Percentiles rank a stretch among this genome's conserved stretches.
Conservation (phyloP, 2,888 invertebrate species). For the Microctonus brassicae region DNA sequence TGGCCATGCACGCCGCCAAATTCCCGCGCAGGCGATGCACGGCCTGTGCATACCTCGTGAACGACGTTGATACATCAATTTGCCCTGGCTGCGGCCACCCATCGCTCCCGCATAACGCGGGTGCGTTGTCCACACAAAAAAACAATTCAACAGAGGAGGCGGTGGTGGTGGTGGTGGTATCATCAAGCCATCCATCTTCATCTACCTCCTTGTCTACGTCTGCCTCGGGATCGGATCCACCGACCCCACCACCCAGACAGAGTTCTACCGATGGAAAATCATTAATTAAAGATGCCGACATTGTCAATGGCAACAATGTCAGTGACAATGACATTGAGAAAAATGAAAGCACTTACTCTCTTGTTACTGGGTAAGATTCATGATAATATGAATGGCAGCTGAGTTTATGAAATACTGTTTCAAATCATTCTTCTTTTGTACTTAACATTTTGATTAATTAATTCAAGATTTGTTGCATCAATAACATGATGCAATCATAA, state of each 20-base stretch:
- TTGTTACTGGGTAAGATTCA: conserved; percentile 40
- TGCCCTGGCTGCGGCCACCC: conserved; percentile 84
- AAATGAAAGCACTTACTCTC: conserved; percentile 15
- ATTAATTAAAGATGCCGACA: conserved; percentile 25
- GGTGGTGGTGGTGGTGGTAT: conserved; percentile 42
- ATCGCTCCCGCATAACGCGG: conserved; percentile 46
- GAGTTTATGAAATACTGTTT: not conserved
- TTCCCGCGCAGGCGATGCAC: conserved; percentile 49
- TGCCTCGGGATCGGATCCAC: conserved; percentile 58
- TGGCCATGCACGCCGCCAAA: conserved; percentile 68
- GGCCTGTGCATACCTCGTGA: conserved; percentile 49
- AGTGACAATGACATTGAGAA: conserved; percentile 36
- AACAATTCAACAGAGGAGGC: conserved; percentile 43
- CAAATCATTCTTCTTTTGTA: not conserved
- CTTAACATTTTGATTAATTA: not conserved
- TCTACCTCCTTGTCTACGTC: conserved; percentile 62
- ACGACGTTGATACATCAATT: conserved; percentile 76
- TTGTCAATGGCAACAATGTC: conserved; percentile 29
- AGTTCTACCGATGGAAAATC: conserved; percentile 33
- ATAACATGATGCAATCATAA: no score
- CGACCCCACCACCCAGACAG: conserved; percentile 60
- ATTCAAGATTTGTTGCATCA: not conserved
- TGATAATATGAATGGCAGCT: not conserved
- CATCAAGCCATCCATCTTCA: conserved; percentile 58
- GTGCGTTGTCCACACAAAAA: conserved; percentile 5